Conservation (phyloP, 2,888 invertebrate genomes). For the Idaea aversata region DNA sequence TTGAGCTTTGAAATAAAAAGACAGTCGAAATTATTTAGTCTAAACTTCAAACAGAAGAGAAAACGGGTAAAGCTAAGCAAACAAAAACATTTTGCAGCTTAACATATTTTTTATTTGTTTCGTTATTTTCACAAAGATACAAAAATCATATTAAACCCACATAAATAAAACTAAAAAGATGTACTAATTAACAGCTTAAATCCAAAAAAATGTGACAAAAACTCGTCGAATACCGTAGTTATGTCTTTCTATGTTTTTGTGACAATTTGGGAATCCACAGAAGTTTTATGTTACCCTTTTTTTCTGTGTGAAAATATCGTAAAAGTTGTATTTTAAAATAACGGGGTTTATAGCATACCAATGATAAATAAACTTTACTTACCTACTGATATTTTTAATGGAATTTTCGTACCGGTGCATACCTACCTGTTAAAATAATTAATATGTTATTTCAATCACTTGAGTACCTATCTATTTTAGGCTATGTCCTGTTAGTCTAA, state of each 20-base stretch:
- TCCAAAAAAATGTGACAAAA: conserved; percentile 12
- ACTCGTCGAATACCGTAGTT: conserved; percentile 17
- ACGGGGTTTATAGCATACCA: neutral
- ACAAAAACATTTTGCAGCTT: neutral
- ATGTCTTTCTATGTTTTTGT: conserved; percentile 8
- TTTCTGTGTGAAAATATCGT: neutral
- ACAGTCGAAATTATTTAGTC: no score
- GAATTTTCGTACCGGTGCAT: no score
- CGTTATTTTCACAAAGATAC: neutral
- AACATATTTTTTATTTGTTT: neutral
- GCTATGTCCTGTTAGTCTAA: no score
- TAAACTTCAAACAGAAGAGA: no score
- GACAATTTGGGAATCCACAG: conserved; percentile 12
- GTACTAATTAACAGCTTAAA: neutral
- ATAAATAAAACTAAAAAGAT: conserved; percentile 1
- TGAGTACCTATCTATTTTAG: no score
- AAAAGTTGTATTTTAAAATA: neutral
- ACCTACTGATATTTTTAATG: no score
- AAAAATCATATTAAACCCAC: conserved; percentile 1
- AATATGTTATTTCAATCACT: no score
- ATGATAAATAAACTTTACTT: no score
- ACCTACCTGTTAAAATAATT: no score
- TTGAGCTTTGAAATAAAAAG: no score
- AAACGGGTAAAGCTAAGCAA: neutral
- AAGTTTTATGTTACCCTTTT: conserved; percentile 8